These are phyloP conservation scores for Apeira syringaria DNA, from an alignment of 2,888 invertebrate genomes.

Conservation along the genomic window DNA sequence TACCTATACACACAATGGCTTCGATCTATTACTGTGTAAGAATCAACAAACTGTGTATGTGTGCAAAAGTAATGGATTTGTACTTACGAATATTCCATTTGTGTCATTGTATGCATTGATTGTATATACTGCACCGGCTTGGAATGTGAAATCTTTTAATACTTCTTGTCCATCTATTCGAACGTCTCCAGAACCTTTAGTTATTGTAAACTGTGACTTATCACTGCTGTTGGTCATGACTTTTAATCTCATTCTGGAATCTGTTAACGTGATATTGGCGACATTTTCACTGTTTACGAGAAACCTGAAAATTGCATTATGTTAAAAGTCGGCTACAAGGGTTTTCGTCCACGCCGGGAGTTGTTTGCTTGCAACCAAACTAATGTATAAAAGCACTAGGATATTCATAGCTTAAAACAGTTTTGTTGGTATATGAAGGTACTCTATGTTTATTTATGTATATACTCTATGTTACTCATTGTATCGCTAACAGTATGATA, in stretches of 20 bases:
- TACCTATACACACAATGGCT: too few relatives aligned
- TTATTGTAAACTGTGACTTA: constrained; percentile 44
- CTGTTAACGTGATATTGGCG: constrained; percentile 47
- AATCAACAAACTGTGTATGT: too few relatives aligned
- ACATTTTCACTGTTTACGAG: constrained; percentile 53
- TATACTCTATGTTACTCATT: too few relatives aligned
- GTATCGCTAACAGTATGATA: too few relatives aligned
- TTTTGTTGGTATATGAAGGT: too few relatives aligned
- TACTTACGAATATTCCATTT: constrained; percentile 58
- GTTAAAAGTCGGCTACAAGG: too few relatives aligned
- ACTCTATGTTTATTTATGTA: too few relatives aligned
- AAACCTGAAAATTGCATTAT: constrained; percentile 73
- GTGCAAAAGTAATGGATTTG: neutral
- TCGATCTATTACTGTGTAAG: too few relatives aligned
- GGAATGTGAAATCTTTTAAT: constrained; percentile 56
- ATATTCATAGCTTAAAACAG: too few relatives aligned
- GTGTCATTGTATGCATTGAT: constrained; percentile 69
- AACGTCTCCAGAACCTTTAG: constrained; percentile 64
- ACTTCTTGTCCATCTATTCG: constrained; percentile 52
- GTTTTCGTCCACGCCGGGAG: too few relatives aligned
- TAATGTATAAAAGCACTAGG: too few relatives aligned
- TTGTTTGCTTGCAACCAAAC: too few relatives aligned
- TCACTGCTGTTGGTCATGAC: constrained; percentile 47
- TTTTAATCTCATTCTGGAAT: constrained; percentile 48
- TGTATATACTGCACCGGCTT: constrained; percentile 87